Conservation (phyloP, 2,797 vertebrate species). For the Geotrypetes seraphini region DNA sequence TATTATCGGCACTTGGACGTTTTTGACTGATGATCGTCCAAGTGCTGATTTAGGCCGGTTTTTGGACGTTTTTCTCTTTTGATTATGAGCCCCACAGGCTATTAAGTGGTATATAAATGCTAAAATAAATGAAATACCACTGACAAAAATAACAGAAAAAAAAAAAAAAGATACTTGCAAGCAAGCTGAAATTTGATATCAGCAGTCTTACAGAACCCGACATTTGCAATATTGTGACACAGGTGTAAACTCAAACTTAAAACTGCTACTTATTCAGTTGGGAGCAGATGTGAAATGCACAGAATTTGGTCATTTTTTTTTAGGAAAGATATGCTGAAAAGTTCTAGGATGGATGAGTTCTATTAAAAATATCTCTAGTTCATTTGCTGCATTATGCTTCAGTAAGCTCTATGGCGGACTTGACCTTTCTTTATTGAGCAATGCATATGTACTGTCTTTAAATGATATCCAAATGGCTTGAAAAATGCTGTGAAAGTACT, state of each 20-base stretch:
- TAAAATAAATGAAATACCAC: too few relatives aligned
- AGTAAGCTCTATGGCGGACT: constrained; percentile 17
- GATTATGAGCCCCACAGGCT: too few relatives aligned
- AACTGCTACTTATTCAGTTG: constrained; percentile 38
- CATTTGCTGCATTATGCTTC: constrained; percentile 20
- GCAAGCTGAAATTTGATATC: background rate
- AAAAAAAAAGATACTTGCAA: too few relatives aligned
- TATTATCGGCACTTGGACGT: too few relatives aligned
- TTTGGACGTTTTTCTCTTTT: too few relatives aligned
- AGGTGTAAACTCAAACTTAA: constrained; percentile 34
- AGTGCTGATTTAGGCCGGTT: too few relatives aligned
- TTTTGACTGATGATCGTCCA: too few relatives aligned
- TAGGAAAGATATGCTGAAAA: constrained; percentile 50
- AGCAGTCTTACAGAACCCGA: constrained; percentile 6
- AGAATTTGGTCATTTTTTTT: constrained; percentile 32
- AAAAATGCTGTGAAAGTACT: constrained; percentile 5
- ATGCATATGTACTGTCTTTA: constrained; percentile 14
- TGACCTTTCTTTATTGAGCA: constrained; percentile 45
- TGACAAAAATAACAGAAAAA: too few relatives aligned
- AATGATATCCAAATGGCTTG: constrained; percentile 2
- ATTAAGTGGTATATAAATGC: too few relatives aligned
- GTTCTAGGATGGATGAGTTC: constrained; percentile 43
- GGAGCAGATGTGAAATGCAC: constrained; percentile 44
- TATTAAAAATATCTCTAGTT: constrained; percentile 17
- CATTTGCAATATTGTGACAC: constrained; percentile 16